Base-by-base conservation (phyloP, 2,113 vertebrate genomes). In the Trichomycterus rosablanca region DNA sequence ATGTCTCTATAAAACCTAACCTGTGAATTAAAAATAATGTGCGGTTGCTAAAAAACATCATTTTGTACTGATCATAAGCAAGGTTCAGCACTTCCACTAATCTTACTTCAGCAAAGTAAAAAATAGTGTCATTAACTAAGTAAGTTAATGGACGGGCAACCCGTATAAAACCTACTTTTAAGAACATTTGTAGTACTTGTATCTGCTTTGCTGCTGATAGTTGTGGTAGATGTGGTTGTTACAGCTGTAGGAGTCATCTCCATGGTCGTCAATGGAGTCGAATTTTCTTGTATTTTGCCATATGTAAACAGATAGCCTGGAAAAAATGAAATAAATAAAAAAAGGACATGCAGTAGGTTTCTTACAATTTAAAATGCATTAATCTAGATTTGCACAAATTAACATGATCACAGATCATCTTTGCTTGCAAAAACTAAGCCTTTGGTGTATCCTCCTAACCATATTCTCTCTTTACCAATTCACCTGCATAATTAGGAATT, bases 291-390 rank as follows among this genome's bases (percentile, higher is more conserved):
- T 2, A 77, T 78, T 40, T 77, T 78, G 65, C 79, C 82, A 49
- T 81, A 83, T 15, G 80, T 81, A 67, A 85, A 85, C 45, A 89
- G 68, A 42, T 79, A 81, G 53, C 83, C 87, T 88, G 40, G 19
- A 43, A 30, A 70, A 59, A 16, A 73, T 5, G 66, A 37, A 10
- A 45, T 14, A 35, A 16, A 22, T 3, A 23, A 20, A 61, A 57
- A 57, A 60, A 26, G 22, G 2, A 51, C 48, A 1, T n/a, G n/a
- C n/a, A n/a, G n/a, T n/a, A n/a, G n/a, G n/a, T n/a, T n/a, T n/a
- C n/a, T n/a, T n/a, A n/a, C n/a, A n/a, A n/a, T n/a, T n/a, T n/a
- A n/a, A n/a, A n/a, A n/a, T n/a, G n/a, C n/a, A n/a, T n/a, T n/a
- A n/a, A n/a, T n/a, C n/a, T n/a, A n/a, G n/a, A n/a, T n/a, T n/a